phyloP scores from a whole-genome alignment of 1,140 invertebrate species.

The Gerris buenoi region DNA sequence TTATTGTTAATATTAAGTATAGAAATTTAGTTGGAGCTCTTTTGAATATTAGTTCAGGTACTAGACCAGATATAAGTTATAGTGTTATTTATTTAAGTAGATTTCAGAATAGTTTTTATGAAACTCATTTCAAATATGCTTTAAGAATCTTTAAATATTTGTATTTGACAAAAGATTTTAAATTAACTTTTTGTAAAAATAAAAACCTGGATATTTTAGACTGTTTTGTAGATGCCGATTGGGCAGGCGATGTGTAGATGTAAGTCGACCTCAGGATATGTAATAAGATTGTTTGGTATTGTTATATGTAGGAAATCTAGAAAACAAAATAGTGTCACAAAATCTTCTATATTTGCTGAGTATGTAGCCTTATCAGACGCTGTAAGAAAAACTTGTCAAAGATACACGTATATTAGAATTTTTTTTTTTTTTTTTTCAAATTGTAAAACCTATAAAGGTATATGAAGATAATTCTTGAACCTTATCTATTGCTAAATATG shows the following conservation, averaged over 20 bases:
- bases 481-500: neutral
- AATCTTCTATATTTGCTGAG: conserved; percentile 11
- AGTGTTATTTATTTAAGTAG: neutral
- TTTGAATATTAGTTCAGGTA: neutral
- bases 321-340: conserved; percentile 13
- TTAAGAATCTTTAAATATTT: neutral
- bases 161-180: neutral
- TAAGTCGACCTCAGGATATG: conserved; percentile 12
- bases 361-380: conserved; percentile 12
- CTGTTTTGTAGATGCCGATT: conserved; percentile 9
- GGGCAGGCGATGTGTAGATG: conserved; percentile 9
- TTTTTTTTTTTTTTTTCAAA: neutral
- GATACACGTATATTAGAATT: neutral
- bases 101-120: neutral
- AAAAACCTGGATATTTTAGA: conserved; percentile 20
- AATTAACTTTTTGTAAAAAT: neutral
- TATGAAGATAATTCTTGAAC: neutral
- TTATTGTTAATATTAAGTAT: neutral
- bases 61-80: neutral
- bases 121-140: neutral
- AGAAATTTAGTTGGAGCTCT: neutral
- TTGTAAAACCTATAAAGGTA: neutral
- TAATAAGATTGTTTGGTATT: conserved; percentile 10
- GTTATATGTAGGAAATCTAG: conserved; percentile 13
- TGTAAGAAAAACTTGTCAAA: neutral